Percentiles rank a stretch among this genome's conserved stretches.
Conservation (phyloP, 2,797 vertebrate species). For the Calcarius lapponicus region DNA sequence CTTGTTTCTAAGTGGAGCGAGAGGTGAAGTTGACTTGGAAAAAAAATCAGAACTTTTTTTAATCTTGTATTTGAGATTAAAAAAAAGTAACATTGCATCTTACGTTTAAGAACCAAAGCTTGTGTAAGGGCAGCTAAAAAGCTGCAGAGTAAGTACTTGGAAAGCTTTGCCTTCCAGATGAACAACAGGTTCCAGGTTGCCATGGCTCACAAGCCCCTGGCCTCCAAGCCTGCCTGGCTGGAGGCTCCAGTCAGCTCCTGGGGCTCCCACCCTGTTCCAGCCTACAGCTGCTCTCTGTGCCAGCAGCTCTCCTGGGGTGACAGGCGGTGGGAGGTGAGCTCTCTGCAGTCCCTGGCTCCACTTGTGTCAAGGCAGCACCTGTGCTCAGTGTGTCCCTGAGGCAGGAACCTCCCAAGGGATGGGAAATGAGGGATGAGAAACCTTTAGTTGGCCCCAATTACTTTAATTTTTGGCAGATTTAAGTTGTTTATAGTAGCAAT, state of each 20-base stretch:
- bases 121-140: background rate
- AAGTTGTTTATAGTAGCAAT: background rate
- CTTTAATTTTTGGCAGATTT: background rate
- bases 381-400: background rate
- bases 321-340: background rate
- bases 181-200: background rate
- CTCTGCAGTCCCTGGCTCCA: accelerated
- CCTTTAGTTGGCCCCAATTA: background rate
- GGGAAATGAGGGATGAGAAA: background rate
- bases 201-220: accelerated
- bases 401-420: background rate
- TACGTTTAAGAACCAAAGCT: background rate
- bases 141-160: background rate
- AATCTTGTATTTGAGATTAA: background rate
- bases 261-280: background rate
- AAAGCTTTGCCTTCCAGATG: background rate
- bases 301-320: accelerated
- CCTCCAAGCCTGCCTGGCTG: background rate
- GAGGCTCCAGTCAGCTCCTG: background rate
- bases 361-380: background rate
- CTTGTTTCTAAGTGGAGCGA: background rate
- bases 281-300: accelerated
- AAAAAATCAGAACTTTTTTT: background rate
- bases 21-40: background rate
- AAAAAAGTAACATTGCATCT: background rate